Conservation (phyloP, 2,797 vertebrate species). For the Oreonectes daqikongensis region DNA sequence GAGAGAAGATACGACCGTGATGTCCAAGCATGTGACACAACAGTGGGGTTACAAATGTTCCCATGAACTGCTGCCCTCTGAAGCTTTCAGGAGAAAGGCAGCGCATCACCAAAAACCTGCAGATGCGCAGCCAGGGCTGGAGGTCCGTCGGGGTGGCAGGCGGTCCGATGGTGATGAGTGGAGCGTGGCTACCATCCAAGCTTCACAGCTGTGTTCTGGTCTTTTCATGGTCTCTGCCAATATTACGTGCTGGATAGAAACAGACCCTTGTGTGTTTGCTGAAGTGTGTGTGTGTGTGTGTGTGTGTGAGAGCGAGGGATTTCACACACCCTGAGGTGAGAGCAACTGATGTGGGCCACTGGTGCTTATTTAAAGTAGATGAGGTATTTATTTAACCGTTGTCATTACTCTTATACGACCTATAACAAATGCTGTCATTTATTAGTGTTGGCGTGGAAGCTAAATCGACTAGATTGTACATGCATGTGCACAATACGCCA, state of each 20-base stretch:
- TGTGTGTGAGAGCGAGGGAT: neutral
- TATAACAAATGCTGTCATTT: slow-evolving; percentile 5
- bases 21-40: neutral
- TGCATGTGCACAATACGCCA: neutral
- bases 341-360: slow-evolving; percentile 27
- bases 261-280: slow-evolving; percentile 35
- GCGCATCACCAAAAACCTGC: neutral
- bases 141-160: slow-evolving; percentile 33
- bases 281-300: slow-evolving; percentile 24
- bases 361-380: slow-evolving; percentile 20
- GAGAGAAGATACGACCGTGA: slow-evolving; percentile 1
- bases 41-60: slow-evolving; percentile 18
- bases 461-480: neutral
- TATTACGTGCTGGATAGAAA: slow-evolving; percentile 36
- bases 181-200: slow-evolving; percentile 40
- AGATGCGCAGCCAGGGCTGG: slow-evolving; percentile 25
- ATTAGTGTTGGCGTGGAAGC: neutral
- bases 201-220: slow-evolving; percentile 54
- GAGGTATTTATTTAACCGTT: slow-evolving; percentile 24
- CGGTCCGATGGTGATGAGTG: slow-evolving; percentile 40
- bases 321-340: slow-evolving; percentile 18
- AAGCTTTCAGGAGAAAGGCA: slow-evolving; percentile 1
- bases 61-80: neutral
- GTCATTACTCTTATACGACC: slow-evolving; percentile 4
- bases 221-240: slow-evolving; percentile 37